Percentiles rank a stretch among this genome's conserved stretches.
These are phyloP conservation scores for Odocoileus virginianus DNA, from an alignment of 2,113 vertebrate genomes.

Conservation along the genomic window DNA sequence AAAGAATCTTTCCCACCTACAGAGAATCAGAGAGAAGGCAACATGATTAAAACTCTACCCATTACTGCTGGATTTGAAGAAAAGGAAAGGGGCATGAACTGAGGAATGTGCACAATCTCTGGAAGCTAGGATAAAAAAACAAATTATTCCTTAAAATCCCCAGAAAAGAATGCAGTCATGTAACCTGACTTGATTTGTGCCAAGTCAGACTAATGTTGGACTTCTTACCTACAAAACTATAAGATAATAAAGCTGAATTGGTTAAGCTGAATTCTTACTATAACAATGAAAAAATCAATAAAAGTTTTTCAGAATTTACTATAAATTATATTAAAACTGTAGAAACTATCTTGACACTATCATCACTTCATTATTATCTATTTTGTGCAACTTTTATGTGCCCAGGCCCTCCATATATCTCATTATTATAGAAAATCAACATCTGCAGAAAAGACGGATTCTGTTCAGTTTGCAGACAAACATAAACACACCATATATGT, in stretches of 20 bases:
- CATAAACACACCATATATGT: neutral
- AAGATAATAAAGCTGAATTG: neutral
- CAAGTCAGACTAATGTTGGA: neutral
- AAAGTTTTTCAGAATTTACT: neutral
- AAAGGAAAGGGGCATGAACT: neutral
- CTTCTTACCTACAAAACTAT: neutral
- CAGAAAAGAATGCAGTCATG: neutral
- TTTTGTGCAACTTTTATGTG: neutral
- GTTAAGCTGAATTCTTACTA: neutral
- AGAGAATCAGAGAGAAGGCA: neutral
- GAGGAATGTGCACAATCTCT: neutral
- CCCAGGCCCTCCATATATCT: neutral
- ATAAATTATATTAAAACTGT: neutral
- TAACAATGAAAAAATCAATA: neutral
- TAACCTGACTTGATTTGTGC: neutral
- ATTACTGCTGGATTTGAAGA: neutral
- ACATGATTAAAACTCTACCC: neutral
- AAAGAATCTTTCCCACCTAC: neutral
- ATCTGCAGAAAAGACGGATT: neutral
- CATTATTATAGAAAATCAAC: neutral
- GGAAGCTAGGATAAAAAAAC: neutral
- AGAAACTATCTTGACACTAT: neutral
- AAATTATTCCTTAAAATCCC: neutral
- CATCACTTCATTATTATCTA: neutral
- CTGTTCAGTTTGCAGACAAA: neutral